phyloP scores from a whole-genome alignment of 2,797 vertebrate species.

The Enteromius anoplus region DNA sequence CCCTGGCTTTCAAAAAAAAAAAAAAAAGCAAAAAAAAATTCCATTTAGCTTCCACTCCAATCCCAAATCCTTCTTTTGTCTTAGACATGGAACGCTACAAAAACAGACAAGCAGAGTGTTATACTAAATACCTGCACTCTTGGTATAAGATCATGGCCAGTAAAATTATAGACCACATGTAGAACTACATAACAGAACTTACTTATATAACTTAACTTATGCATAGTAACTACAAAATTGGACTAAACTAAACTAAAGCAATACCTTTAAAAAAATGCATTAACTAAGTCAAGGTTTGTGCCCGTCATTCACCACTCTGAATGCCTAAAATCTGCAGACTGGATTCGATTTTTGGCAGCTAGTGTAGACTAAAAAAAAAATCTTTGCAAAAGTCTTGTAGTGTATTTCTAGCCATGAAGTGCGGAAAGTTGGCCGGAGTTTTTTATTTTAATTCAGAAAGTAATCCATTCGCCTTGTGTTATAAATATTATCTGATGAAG shows the following conservation, averaged over 20 bases:
- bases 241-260: background rate
- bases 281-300: background rate
- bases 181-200: background rate
- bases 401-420: conserved; percentile 8
- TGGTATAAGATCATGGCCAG: background rate
- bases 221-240: background rate
- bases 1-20: background rate
- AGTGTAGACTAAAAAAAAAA: background rate
- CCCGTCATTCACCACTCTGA: background rate
- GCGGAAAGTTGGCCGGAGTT: conserved; percentile 31
- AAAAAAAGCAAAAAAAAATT: background rate
- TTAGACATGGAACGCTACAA: background rate
- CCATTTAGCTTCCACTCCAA: background rate
- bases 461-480: conserved; percentile 18
- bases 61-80: background rate
- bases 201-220: background rate
- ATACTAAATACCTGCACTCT: background rate
- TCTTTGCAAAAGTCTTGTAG: background rate
- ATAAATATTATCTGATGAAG: conserved; percentile 30
- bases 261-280: background rate
- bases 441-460: background rate
- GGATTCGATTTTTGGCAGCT: background rate
- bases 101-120: background rate
- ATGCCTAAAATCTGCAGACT: background rate
- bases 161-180: background rate